These are phyloP conservation scores for Paelopatides confundens DNA, from an alignment of 53 echinoderm and acorn worm species.

Conservation along the genomic window DNA sequence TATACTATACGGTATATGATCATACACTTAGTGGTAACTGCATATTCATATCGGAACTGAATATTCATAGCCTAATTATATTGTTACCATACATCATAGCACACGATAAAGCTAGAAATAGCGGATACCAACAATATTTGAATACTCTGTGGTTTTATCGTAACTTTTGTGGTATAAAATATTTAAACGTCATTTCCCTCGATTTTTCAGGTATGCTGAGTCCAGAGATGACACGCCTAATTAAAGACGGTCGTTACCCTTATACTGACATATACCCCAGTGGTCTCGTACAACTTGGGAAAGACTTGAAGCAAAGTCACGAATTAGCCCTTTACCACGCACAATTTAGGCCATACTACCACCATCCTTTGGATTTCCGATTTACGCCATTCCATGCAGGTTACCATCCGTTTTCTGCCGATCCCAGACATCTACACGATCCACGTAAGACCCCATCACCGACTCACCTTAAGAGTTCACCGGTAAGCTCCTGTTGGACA, in stretches of 20 bases:
- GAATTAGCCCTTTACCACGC: slow-evolving; percentile 1
- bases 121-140: too few species aligned
- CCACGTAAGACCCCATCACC: slow-evolving; percentile 78
- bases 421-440: slow-evolving; percentile 10
- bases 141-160: too few species aligned
- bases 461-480: slow-evolving; percentile 67
- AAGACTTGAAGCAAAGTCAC: slow-evolving; percentile 16
- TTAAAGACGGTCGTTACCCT: slow-evolving; percentile 91
- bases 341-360: not conserved
- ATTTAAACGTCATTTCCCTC: not conserved
- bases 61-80: too few species aligned
- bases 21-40: too few species aligned
- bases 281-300: slow-evolving; percentile 66
- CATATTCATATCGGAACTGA: too few species aligned
- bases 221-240: slow-evolving; percentile 79
- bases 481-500: slow-evolving; percentile 73
- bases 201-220: slow-evolving; percentile 74
- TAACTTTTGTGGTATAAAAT: too few species aligned
- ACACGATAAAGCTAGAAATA: too few species aligned
- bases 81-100: too few species aligned
- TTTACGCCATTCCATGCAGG: slow-evolving; percentile 1
- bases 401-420: not conserved
- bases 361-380: not conserved
- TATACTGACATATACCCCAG: slow-evolving; percentile 94
- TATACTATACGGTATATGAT: too few species aligned